These are phyloP conservation scores for Acleris emargana DNA, from an alignment of 2,888 invertebrate genomes.

Conservation along the genomic window DNA sequence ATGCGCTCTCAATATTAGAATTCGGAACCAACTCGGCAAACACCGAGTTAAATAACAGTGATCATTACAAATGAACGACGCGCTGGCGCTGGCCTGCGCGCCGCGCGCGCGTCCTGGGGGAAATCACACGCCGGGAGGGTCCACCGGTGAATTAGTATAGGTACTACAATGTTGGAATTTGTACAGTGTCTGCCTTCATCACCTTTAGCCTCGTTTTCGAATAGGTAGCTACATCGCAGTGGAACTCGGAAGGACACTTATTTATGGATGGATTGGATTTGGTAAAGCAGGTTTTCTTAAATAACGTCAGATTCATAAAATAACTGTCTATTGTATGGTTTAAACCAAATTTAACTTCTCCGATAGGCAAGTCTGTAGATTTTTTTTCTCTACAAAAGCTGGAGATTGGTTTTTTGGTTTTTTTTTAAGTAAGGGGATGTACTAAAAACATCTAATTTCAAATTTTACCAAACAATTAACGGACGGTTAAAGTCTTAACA, in stretches of 20 bases:
- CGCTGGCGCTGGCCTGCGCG: slow-evolving; percentile 19
- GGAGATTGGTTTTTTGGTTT: no score
- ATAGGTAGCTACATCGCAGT: neutral
- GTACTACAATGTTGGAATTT: slow-evolving; percentile 26
- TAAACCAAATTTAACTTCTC: no score
- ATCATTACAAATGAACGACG: slow-evolving; percentile 34
- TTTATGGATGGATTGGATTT: no score
- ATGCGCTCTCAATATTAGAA: slow-evolving; percentile 4
- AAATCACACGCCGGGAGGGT: slow-evolving; percentile 32
- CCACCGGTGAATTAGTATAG: slow-evolving; percentile 29
- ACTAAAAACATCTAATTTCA: no score
- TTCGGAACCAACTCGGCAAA: slow-evolving; percentile 12
- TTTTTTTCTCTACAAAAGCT: no score
- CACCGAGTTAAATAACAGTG: slow-evolving; percentile 31
- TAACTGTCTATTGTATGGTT: no score
- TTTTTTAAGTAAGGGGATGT: no score
- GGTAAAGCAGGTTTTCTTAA: neutral
- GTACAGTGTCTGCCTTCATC: slow-evolving; percentile 10
- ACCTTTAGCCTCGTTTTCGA: neutral
- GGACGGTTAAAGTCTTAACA: no score
- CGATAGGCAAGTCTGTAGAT: no score
- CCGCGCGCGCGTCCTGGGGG: slow-evolving; percentile 29
- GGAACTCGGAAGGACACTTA: no score
- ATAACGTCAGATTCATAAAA: no score
- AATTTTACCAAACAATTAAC: no score